phyloP scores from a whole-genome alignment of 2,888 invertebrate genomes.

The Lucinisca nassula region DNA sequence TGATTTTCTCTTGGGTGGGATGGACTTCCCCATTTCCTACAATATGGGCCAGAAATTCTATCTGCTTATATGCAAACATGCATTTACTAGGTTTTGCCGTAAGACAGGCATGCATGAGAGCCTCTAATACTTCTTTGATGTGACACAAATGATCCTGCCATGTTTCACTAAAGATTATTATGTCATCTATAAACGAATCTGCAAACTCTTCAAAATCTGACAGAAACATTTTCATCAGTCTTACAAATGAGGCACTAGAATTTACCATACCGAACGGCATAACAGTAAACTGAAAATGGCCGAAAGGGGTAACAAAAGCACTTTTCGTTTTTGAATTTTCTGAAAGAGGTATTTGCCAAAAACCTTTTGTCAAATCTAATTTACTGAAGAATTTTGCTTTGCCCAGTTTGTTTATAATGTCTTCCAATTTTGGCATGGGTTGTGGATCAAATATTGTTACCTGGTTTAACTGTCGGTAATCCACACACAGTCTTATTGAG shows the following conservation, averaged over 20 bases:
- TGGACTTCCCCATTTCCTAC: conserved; percentile 4
- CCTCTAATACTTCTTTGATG: not conserved
- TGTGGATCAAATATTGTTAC: conserved; percentile 35
- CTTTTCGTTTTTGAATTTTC: conserved; percentile 10
- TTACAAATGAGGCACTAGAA: not conserved
- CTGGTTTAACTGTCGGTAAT: conserved; percentile 20
- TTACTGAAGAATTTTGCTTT: conserved; percentile 18
- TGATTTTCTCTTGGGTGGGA: conserved; percentile 24
- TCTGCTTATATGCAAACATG: not conserved
- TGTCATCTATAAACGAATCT: conserved; percentile 6
- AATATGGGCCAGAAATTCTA: not conserved
- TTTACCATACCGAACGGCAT: conserved; percentile 47
- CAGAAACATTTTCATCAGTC: not conserved
- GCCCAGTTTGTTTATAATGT: conserved; percentile 15
- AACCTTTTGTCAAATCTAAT: conserved; percentile 39
- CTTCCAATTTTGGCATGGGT: conserved; percentile 24
- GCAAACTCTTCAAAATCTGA: not conserved
- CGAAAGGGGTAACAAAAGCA: conserved; percentile 38
- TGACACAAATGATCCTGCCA: not conserved
- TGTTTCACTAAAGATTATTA: conserved; percentile 6
- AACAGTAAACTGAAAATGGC: conserved; percentile 26
- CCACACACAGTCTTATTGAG: conserved; percentile 6
- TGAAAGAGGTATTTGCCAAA: conserved; percentile 33
- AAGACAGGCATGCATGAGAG: not conserved
- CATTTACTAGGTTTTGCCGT: conserved; percentile 9